Conservation (phyloP, 2,113 vertebrate species). For the Halcyon malimbica region DNA sequence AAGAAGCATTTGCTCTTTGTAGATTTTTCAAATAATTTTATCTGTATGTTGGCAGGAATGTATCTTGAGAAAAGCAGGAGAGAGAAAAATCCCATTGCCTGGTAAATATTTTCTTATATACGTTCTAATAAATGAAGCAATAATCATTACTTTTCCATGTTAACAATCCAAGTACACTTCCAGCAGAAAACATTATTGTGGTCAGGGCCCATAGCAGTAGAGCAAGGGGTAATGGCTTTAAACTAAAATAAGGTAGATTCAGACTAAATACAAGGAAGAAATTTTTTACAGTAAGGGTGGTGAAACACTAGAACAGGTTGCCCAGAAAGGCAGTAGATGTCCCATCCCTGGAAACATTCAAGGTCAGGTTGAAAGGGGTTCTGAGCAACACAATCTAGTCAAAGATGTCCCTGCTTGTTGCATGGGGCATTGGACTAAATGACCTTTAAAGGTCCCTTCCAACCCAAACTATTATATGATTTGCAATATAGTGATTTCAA, state of each 20-base stretch:
- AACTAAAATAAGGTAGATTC: background rate
- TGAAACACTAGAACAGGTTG: background rate
- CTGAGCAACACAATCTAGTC: background rate
- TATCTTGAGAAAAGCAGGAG: background rate
- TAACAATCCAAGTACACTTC: background rate
- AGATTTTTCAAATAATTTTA: constrained; percentile 34
- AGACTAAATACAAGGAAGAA: background rate
- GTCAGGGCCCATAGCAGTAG: accelerated
- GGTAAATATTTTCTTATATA: background rate
- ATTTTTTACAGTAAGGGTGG: accelerated
- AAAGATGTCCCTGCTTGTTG: accelerated
- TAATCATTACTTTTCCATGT: background rate
- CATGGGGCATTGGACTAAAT: background rate
- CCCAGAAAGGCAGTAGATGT: background rate
- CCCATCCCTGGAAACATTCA: background rate
- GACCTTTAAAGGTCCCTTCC: background rate
- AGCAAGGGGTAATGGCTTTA: background rate
- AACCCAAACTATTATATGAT: background rate
- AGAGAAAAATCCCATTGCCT: background rate
- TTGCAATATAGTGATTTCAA: background rate
- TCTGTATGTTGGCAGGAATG: background rate
- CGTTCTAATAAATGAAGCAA: background rate
- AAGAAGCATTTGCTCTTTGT: background rate
- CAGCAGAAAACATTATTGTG: background rate
- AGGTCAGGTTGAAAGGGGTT: accelerated